Evolutionary conservation across 2,113 vertebrate species (phyloP), one percentile per base, ranked within the genome.

Genomic region (Muntiacus muntjak): DNA sequence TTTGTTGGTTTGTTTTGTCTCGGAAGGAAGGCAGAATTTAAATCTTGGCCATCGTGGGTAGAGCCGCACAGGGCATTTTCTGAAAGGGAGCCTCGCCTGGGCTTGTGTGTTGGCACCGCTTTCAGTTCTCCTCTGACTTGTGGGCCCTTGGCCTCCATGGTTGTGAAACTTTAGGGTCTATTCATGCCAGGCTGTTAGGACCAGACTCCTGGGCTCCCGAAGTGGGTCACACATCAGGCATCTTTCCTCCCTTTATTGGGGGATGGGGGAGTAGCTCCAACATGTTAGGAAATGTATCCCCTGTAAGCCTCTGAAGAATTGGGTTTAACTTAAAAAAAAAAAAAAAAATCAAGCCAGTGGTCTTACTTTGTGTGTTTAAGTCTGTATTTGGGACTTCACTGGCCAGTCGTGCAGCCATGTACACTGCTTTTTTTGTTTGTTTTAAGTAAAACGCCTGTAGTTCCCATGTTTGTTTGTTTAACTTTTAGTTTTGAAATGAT

Each of bases 1-100:
- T 96, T 74, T 88, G 76, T 82, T 96, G 74, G 60, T 95, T 95
- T 79, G 95, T 83, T 96, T 98, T 95, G 92, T 96, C 83, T 89
- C 62, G n/a, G 62, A 92, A 58, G 57, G 82, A 90, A 95, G 93
- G 55, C 60, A 82, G 43, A 28, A 21, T 86, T 92, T 91, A 89
- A 89, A 67, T 89, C 40, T 60, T 84, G 74, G 62, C 57, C 52
- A 7, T 25, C 7, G 60, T 58, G 76, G 74, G 58, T 36, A 74
- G 74, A 64, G 55, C 50, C 47, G 10, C 57, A 6, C 16, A 16
- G 15, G 58, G 10, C 30, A 58, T 86, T 93, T 45, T 52, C 78
- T 81, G 52, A 74, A 74, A 89, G 94, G 79, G 67, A 94, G 87
- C 52, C 21, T 17, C 4, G 55, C 45, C 89, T 85, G 60, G 55